A percentile compares a stretch with the other conserved stretches of the same genome.
These are phyloP conservation scores for Rallus crepitans DNA, from an alignment of 2,797 vertebrate species.

Conservation along the genomic window DNA sequence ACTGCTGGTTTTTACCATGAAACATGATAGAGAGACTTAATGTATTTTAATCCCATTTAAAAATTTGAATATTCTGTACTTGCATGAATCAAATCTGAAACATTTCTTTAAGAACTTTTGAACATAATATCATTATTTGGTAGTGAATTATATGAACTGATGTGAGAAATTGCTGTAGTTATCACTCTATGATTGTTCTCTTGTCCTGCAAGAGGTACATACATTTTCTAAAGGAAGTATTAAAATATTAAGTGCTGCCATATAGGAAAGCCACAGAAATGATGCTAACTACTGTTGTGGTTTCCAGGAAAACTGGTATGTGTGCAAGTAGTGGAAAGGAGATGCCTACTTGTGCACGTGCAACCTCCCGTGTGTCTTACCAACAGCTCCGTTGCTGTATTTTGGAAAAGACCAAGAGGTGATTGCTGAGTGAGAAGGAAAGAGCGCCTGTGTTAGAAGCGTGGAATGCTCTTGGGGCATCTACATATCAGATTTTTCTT, in stretches of 20 bases:
- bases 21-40: neutral
- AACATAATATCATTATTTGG: neutral
- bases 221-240: neutral
- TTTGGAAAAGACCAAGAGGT: neutral
- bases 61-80: neutral
- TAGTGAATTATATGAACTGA: neutral
- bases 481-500: neutral
- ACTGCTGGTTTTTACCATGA: neutral
- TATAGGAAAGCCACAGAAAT: neutral
- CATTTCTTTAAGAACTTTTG: neutral
- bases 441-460: neutral
- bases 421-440: neutral
- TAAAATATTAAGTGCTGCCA: neutral
- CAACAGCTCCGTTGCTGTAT: neutral
- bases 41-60: slow-evolving; percentile 28
- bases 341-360: neutral
- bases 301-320: neutral
- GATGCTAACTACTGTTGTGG: neutral
- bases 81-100: neutral
- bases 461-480: neutral
- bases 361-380: neutral
- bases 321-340: neutral
- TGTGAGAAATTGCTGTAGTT: neutral
- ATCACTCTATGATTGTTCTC: neutral
- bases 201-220: neutral